Base-by-base conservation (phyloP, 2,797 vertebrate species). In the Oreochromis grahami region DNA sequence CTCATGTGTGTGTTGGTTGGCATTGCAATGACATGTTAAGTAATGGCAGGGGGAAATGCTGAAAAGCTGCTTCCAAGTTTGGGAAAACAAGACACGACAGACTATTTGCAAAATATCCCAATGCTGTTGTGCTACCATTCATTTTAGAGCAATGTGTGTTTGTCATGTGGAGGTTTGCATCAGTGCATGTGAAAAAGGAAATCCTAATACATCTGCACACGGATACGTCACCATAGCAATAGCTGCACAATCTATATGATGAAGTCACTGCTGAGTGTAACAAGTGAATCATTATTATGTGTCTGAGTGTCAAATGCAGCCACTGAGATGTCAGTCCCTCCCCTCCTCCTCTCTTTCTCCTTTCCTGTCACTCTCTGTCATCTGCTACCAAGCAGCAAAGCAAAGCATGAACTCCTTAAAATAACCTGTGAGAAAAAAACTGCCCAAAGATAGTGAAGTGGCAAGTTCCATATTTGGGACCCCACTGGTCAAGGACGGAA, bases 1-100 rank as follows among this genome's bases (percentile, higher is more conserved):
- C 86, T 91, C 85, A 87, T 86, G 70, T 78, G 58, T 92, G 92
- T 84, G 89, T 55, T 11, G 55, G 83, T 45, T 80, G 79, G 65
- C 83, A 80, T 77, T 76, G 86, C 7, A 21, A 84, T 94, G 92
- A 92, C 88, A 92, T 77, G 82, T 68, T 26, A 83, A 82, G 81
- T 26, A 43, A 58, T 76, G 58, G 48, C 34, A 72, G 32, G 53
- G 76, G 63, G 74, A 84, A 43, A 17, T 24, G 68, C 32, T 48
- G 34, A 48, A 26, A 17, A 14, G 77, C 77, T n/a, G 24, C 48
- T 80, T 13, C 3, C 45, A 15, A n/a, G 17, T 55, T 34, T 48
- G 60, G 24, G 36, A 24, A 68, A 36, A 68, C 3, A 0, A 0
- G 2, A 79, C 9, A 9, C 2, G 24, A 6, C 51, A 41, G 32